These are phyloP conservation scores for Armadillidium nasatum DNA, from an alignment of 1,140 invertebrate species.

Conservation along the genomic window DNA sequence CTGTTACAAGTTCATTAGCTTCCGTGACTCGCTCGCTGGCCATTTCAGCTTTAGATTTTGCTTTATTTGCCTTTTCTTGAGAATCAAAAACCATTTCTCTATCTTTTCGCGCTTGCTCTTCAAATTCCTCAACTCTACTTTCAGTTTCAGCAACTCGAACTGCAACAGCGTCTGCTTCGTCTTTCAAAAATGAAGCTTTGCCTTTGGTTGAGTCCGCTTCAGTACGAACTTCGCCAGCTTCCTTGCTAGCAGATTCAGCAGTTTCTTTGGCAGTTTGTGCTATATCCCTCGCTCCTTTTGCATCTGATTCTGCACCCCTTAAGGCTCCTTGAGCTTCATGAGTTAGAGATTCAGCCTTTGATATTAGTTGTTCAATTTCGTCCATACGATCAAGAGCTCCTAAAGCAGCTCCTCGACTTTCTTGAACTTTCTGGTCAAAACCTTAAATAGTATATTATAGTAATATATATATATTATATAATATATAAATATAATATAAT, in stretches of 20 bases:
- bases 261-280: conserved; percentile 67
- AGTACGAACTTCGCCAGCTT: conserved; percentile 67
- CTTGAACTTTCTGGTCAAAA: conserved; percentile 82
- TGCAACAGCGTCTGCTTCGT: conserved; percentile 69
- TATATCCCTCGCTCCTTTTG: conserved; percentile 65
- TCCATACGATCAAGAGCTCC: conserved; percentile 61
- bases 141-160: conserved; percentile 66
- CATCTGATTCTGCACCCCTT: conserved; percentile 68
- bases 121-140: conserved; percentile 63
- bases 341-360: conserved; percentile 60
- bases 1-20: conserved; percentile 69
- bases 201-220: conserved; percentile 68
- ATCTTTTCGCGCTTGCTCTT: conserved; percentile 68
- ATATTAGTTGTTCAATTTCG: conserved; percentile 60
- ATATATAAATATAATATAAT: not conserved
- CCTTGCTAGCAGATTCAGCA: conserved; percentile 49
- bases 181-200: conserved; percentile 65
- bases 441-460: too few species aligned
- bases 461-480: not conserved
- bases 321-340: conserved; percentile 57
- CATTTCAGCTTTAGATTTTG: conserved; percentile 71
- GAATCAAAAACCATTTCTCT: conserved; percentile 61
- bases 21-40: conserved; percentile 74
- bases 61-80: conserved; percentile 73
- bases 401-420: conserved; percentile 66